Evolutionary conservation across 2,797 vertebrate species (phyloP).

Genomic region (Enteromius fasciolatus): DNA sequence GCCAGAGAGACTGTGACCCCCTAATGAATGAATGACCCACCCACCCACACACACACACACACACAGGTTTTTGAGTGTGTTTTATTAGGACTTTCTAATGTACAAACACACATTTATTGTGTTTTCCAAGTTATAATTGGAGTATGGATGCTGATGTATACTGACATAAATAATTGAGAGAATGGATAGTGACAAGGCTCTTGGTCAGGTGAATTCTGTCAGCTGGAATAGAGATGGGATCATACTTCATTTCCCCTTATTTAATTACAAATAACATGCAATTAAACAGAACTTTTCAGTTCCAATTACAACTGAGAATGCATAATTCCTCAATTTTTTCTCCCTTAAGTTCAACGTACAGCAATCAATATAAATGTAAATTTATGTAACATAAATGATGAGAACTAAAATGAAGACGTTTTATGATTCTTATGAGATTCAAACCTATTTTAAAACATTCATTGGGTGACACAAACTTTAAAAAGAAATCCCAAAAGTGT

Average conservation of each 20-base stretch:
- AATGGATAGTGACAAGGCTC: not conserved
- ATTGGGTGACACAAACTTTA: not conserved
- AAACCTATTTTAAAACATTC: not conserved
- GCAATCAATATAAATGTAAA: no score
- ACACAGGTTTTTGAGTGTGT: constrained; percentile 4
- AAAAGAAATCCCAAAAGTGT: not conserved
- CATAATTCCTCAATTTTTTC: not conserved
- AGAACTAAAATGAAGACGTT: no score
- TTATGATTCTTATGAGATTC: not conserved
- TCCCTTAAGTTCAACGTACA: no score
- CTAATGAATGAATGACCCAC: constrained; percentile 69
- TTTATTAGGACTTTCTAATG: not conserved
- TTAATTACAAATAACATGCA: not conserved
- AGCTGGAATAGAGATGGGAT: not conserved
- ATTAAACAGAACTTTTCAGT: not conserved
- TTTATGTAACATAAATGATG: no score
- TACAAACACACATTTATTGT: not conserved
- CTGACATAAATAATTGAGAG: no score
- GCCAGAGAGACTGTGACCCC: constrained; percentile 75
- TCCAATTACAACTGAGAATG: not conserved
- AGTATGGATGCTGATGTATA: no score
- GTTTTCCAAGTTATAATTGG: not conserved
- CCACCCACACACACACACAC: constrained; percentile 29
- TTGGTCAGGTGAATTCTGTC: not conserved
- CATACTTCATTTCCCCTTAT: not conserved